Evolutionary conservation across 1,140 invertebrate species (phyloP).

Genomic region (Chymomyza costata): DNA sequence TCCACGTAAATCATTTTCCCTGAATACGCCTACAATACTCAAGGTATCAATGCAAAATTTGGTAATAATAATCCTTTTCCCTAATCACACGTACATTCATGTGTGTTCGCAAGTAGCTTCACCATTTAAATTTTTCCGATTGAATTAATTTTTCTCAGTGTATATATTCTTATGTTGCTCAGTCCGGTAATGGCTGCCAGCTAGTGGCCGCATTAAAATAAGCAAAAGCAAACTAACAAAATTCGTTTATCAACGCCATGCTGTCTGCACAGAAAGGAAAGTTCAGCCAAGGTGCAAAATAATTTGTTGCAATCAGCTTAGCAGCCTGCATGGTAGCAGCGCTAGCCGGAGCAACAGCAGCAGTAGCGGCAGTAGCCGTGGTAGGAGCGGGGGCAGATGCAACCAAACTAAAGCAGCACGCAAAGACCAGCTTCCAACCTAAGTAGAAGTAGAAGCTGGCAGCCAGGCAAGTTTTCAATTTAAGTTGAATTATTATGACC

Average conservation of each 20-base stretch:
- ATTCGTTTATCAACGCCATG: slow-evolving; percentile 71
- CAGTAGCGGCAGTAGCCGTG: not conserved
- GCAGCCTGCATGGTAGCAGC: slow-evolving; percentile 29
- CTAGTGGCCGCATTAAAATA: slow-evolving; percentile 60
- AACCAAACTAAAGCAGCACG: no score
- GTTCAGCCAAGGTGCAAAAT: slow-evolving; percentile 71
- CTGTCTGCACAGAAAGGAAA: slow-evolving; percentile 62
- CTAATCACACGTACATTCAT: no score
- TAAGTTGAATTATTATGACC: slow-evolving; percentile 73
- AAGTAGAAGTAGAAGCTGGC: not conserved
- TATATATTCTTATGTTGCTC: no score
- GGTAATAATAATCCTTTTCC: no score
- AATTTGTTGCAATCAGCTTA: slow-evolving; percentile 73
- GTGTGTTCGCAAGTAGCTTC: no score
- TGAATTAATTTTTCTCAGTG: no score
- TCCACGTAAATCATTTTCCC: no score
- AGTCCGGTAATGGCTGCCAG: no score
- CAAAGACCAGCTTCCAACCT: no score
- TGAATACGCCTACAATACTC: no score
- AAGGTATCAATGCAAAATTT: no score
- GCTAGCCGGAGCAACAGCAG: not conserved
- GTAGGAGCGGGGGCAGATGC: not conserved
- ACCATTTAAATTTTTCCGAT: no score
- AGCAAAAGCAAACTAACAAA: slow-evolving; percentile 71
- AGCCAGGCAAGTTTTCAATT: slow-evolving; percentile 66